phyloP scores from a whole-genome alignment of 2,888 invertebrate genomes.

The Orthosia incerta region DNA sequence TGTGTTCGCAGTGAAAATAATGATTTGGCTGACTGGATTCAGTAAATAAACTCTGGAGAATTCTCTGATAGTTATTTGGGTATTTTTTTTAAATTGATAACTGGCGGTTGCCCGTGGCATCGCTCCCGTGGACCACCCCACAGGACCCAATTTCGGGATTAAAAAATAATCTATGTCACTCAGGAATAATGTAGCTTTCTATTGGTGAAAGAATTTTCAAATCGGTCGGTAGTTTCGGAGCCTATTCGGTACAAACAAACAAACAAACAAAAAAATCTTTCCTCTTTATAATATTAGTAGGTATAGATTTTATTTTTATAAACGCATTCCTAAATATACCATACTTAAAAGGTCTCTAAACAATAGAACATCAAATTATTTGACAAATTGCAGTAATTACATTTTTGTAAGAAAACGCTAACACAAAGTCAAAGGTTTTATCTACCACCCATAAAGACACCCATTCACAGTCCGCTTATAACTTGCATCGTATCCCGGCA shows the following conservation, averaged over 20 bases:
- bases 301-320: too few relatives aligned
- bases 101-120: too few relatives aligned
- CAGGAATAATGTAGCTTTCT: too few relatives aligned
- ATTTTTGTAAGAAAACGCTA: too few relatives aligned
- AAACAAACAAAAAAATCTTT: too few relatives aligned
- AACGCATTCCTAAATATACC: not conserved
- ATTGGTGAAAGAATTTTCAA: too few relatives aligned
- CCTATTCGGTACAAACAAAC: too few relatives aligned
- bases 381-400: not conserved
- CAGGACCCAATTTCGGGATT: too few relatives aligned
- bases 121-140: too few relatives aligned
- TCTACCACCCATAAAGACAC: not conserved
- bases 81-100: not conserved
- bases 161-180: too few relatives aligned
- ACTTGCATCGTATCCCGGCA: conserved; percentile 73
- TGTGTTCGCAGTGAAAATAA: not conserved
- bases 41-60: not conserved
- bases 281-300: too few relatives aligned
- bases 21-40: not conserved
- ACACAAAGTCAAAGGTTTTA: not conserved
- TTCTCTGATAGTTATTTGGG: not conserved
- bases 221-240: too few relatives aligned
- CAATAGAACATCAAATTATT: not conserved
- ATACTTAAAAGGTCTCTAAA: not conserved
- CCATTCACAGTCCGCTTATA: conserved; percentile 24